Evolutionary conservation across 2,113 vertebrate species (phyloP), one percentile per base, ranked within the genome.

Genomic region (Daubentonia madagascariensis): DNA sequence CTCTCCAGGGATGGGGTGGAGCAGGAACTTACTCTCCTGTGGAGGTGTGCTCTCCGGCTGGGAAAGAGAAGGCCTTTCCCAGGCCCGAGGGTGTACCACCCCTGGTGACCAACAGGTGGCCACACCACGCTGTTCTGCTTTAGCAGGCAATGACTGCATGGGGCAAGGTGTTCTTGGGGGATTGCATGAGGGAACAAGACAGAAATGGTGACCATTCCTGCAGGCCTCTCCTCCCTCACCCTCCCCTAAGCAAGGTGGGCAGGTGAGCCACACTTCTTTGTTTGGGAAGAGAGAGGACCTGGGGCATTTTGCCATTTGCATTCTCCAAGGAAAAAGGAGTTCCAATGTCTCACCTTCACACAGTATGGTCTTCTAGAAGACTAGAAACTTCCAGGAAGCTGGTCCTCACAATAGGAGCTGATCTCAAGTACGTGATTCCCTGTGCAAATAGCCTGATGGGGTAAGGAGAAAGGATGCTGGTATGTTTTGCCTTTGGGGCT

Each of bases 81-180:
- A n/a, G 63, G 25, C 76, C 28, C 54, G 43, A 43, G 32, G 48
- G 45, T 96, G 91, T 73, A 93, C 8, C n/a, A 73, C 40, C 63
- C 12, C 43, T 1, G 2, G 61, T 63, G 54, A 11, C 95, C 96
- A 87, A 59, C 68, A 97, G 93, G 85, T 78, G 85, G 97, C 97
- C 75, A 90, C 93, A 94, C 35, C 2, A 5, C 23, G 91, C 18
- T 89, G 3, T 52, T n/a, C 70, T 95, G 40, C 73, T 45, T 65
- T 68, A 80, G 76, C 22, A 16, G 83, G 22, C 20, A 25, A 23
- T 16, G 76, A 30, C 37, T 20, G 25, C 1, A 3, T 5, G 10
- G 22, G 40, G 28, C 23, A 5, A 1, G 16, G 43, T 5, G 11
- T 57, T 91, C 54, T 18, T 68, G 52, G 57, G 80, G 79, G 35